Conservation (phyloP, 2,888 invertebrate species). For the Tenodera sinensis region DNA sequence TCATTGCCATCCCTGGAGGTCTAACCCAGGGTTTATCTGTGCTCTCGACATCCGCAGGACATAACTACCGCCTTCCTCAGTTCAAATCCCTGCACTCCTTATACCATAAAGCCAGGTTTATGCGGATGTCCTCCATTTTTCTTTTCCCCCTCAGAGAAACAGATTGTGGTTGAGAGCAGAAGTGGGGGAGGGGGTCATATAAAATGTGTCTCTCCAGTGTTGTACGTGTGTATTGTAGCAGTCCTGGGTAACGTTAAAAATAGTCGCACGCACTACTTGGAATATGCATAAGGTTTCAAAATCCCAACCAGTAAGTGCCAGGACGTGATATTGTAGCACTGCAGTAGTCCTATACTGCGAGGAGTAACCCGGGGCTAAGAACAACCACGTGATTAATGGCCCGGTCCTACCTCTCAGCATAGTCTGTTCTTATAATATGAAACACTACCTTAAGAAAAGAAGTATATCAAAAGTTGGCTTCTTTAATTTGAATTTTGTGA, state of each 20-base stretch:
- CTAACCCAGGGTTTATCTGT: neutral
- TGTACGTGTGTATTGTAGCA: neutral
- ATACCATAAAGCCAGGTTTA: conserved; percentile 7
- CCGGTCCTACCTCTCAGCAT: too few relatives aligned
- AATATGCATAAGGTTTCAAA: neutral
- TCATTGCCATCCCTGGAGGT: neutral
- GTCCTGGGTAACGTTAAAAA: neutral
- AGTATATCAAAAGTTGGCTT: too few relatives aligned
- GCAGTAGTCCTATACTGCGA: neutral
- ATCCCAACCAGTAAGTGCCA: neutral
- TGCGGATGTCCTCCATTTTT: conserved; percentile 13
- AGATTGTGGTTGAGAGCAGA: neutral
- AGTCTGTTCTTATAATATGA: too few relatives aligned
- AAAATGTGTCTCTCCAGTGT: neutral
- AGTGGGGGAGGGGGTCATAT: neutral
- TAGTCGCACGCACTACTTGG: neutral
- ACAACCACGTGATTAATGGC: too few relatives aligned
- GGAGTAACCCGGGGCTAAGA: too few relatives aligned
- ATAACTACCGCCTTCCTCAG: neutral
- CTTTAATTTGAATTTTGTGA: too few relatives aligned
- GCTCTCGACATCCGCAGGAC: neutral
- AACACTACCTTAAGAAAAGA: too few relatives aligned
- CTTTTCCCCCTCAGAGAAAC: neutral
- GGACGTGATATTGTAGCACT: neutral
- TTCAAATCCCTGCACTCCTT: neutral